A percentile compares a stretch with the other conserved stretches of the same genome.
Evolutionary conservation across 2,797 vertebrate genomes (phyloP).

Genomic region (Onychomys arenicola): DNA sequence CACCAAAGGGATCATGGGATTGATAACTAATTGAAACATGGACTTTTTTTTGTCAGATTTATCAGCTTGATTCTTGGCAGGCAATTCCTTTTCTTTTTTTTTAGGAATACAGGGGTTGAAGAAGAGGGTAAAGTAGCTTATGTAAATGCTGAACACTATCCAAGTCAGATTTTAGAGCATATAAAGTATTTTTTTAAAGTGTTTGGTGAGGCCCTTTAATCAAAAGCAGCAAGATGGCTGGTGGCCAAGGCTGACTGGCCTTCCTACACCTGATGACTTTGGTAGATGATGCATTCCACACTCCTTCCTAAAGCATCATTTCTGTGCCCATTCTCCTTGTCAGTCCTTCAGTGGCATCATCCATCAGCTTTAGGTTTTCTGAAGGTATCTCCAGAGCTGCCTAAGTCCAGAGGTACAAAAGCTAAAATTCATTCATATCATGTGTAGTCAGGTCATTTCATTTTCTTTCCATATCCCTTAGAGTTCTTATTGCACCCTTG

Average conservation of each 20-base stretch:
- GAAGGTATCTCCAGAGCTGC: background rate
- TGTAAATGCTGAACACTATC: background rate
- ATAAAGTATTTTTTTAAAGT: background rate
- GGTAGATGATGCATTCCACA: background rate
- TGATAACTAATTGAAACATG: background rate
- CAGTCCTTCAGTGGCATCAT: background rate
- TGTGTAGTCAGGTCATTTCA: background rate
- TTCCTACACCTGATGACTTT: background rate
- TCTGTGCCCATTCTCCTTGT: background rate
- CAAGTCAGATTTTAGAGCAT: background rate
- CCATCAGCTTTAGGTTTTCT: background rate
- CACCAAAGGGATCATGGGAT: background rate
- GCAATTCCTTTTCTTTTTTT: background rate
- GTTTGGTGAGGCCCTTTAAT: background rate
- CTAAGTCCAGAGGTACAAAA: background rate
- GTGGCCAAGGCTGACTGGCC: background rate
- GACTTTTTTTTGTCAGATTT: background rate
- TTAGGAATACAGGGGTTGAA: background rate
- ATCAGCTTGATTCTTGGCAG: background rate
- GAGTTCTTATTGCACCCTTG: conserved; percentile 12
- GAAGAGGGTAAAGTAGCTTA: conserved; percentile 6
- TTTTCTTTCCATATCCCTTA: background rate
- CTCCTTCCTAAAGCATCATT: background rate
- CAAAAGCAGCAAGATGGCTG: background rate
- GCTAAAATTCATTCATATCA: background rate